Conservation (phyloP, 2,797 vertebrate genomes). For the Poecilia velifera region DNA sequence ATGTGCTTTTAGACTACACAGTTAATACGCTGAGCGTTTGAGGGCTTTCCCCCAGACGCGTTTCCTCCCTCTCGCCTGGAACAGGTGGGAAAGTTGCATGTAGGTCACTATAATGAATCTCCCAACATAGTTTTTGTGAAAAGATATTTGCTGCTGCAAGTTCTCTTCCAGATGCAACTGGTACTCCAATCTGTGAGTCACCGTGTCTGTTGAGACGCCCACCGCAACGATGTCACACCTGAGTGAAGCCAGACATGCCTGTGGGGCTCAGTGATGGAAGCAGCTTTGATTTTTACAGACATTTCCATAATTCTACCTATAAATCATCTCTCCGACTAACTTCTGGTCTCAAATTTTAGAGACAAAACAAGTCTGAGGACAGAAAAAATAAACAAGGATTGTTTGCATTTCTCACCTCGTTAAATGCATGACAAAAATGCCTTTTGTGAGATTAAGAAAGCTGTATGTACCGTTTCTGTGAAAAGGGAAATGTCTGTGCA, state of each 20-base stretch:
- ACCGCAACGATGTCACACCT: constrained; percentile 64
- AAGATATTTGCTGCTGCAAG: constrained; percentile 35
- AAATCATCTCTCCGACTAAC: constrained; percentile 27
- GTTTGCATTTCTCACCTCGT: constrained; percentile 10
- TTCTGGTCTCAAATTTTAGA: constrained; percentile 37
- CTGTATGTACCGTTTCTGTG: background rate
- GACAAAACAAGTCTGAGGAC: constrained; percentile 46
- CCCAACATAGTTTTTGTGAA: constrained; percentile 50
- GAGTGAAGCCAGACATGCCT: constrained; percentile 74
- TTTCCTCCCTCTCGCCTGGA: constrained; percentile 28
- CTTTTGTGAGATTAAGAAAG: background rate
- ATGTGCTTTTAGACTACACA: constrained; percentile 11
- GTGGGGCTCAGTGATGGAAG: constrained; percentile 36
- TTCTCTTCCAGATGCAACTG: constrained; percentile 74
- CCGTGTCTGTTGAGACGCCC: constrained; percentile 49
- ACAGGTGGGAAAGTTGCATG: constrained; percentile 52
- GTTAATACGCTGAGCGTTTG: constrained; percentile 15
- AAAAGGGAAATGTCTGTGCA: background rate
- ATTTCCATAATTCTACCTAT: constrained; percentile 49
- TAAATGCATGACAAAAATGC: background rate
- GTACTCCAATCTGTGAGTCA: constrained; percentile 74
- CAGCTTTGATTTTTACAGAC: constrained; percentile 55
- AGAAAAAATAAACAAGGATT: constrained; percentile 3
- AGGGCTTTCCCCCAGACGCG: constrained; percentile 23
- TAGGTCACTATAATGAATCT: constrained; percentile 15